Percentiles rank a stretch among this genome's conserved stretches.
phyloP scores from a whole-genome alignment of 2,113 vertebrate species.

The Pongo pygmaeus region DNA sequence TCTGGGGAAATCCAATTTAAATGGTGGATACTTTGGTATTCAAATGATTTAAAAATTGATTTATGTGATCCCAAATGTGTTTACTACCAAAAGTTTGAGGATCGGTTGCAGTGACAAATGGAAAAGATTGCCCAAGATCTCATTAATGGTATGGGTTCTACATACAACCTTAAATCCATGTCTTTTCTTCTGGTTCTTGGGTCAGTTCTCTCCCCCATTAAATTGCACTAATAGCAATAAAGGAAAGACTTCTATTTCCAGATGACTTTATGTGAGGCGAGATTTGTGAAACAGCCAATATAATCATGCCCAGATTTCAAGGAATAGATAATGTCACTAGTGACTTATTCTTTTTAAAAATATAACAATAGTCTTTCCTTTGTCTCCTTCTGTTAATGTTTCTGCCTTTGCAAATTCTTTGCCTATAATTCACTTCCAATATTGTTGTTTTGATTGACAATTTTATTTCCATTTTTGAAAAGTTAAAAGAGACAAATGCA shows the following conservation, averaged over 20 bases:
- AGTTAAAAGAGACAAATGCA: constrained; percentile 46
- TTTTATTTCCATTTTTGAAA: constrained; percentile 63
- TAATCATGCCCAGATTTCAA: constrained; percentile 35
- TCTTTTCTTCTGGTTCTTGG: neutral
- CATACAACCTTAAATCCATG: neutral
- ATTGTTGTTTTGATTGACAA: constrained; percentile 64
- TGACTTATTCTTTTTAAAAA: constrained; percentile 44
- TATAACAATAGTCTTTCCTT: constrained; percentile 38
- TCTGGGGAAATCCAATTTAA: neutral
- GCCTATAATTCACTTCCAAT: constrained; percentile 44
- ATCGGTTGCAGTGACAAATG: neutral
- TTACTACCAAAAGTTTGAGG: neutral
- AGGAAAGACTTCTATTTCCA: constrained; percentile 15
- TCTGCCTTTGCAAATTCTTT: constrained; percentile 57
- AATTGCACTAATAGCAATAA: neutral
- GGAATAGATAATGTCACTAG: constrained; percentile 30
- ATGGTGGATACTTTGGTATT: neutral
- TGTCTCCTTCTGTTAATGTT: constrained; percentile 42
- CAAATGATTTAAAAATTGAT: neutral
- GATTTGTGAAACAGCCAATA: constrained; percentile 31
- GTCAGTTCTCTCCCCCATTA: neutral
- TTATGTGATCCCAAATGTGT: constrained; percentile 13
- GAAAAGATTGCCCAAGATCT: neutral
- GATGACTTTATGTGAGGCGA: neutral
- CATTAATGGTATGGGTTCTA: neutral